Base-by-base conservation (phyloP, 2,888 invertebrate genomes). In the Parnassius orleans region DNA sequence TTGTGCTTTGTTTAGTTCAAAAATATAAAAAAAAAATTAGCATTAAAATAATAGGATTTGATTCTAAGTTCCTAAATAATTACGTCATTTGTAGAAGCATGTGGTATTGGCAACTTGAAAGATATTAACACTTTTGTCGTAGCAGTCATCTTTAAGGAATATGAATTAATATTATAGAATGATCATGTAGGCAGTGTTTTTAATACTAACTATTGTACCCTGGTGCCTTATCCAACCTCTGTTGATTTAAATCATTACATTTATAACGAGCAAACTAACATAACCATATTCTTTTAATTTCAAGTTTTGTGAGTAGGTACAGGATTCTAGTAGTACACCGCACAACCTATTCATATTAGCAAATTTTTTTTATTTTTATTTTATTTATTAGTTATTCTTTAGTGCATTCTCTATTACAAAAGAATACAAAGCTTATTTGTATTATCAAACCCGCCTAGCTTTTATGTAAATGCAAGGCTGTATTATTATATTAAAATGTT, bases 171-270 rank as follows among this genome's bases (percentile, higher is more conserved):
- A 19, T 19, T 50, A 15, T 12, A 43, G 11, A 43, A 43, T 43
- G 43, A 43, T 10, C 11, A 2, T 48, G 14, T n/a, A 14, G 48
- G 3, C n/a, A 33, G 33, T 33, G 33, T 7, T 33, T 24, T 33
- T 33, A 33, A 5, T 33, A 33, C 7, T 7, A 33, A n/a, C 0
- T 52, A 5, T 12, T n/a, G 67, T 66, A 79, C 69, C 78, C 80
- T 75, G 79, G 85, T 86, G 85, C 85, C 85, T 86, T 86, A 84
- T 66, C 72, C 80, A 83, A 81, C 78, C 81, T 83, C 77, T 81
- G 80, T 74, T 76, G 69, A 57, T 75, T 46, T 47, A 44, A 10
- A 43, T 43, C 43, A 43, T 43, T 43, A 43, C 43, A 11, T 10
- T 11, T 10, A 11, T 11, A 33, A 33, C 5, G 33, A 33, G 33